Evolutionary conservation across 2,797 vertebrate genomes (phyloP).

Genomic region (Enteromius anoplus): DNA sequence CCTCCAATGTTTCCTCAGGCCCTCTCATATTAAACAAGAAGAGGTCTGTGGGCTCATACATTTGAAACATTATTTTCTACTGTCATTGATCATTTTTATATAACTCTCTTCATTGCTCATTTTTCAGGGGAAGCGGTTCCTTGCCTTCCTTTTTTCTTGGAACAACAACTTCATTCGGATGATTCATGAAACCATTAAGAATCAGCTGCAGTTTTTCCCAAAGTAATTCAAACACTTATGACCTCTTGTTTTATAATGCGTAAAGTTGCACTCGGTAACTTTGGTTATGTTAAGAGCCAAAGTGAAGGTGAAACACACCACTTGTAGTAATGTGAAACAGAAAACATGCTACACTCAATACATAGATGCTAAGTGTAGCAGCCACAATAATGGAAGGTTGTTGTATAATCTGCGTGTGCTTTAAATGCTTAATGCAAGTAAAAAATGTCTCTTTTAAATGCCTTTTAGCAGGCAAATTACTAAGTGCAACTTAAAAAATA

Average conservation of each 20-base stretch:
- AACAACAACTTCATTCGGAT: slow-evolving; percentile 86
- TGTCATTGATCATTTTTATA: slow-evolving; percentile 18
- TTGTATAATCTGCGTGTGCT: not conserved
- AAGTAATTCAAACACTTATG: slow-evolving; percentile 79
- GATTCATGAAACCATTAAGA: slow-evolving; percentile 94
- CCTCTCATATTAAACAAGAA: slow-evolving; percentile 82
- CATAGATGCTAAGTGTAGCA: not conserved
- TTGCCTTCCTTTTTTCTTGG: slow-evolving; percentile 93
- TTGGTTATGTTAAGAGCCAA: not conserved
- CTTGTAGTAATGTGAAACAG: not conserved
- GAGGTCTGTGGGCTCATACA: slow-evolving; percentile 70
- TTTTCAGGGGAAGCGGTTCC: slow-evolving; percentile 89
- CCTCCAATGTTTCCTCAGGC: slow-evolving; percentile 85
- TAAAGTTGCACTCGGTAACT: not conserved
- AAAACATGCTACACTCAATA: not conserved
- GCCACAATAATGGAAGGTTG: not conserved
- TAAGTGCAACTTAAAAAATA: not conserved
- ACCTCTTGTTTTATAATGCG: slow-evolving; percentile 20
- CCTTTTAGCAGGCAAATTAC: not conserved
- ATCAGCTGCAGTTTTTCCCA: slow-evolving; percentile 86
- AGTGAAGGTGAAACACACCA: not conserved
- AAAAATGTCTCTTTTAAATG: not conserved
- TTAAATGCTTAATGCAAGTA: not conserved
- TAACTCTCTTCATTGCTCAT: slow-evolving; percentile 35
- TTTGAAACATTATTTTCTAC: slow-evolving; percentile 34